Evolutionary conservation across 2,888 invertebrate species (phyloP).

Genomic region (Ommatoiulus sabulosus): DNA sequence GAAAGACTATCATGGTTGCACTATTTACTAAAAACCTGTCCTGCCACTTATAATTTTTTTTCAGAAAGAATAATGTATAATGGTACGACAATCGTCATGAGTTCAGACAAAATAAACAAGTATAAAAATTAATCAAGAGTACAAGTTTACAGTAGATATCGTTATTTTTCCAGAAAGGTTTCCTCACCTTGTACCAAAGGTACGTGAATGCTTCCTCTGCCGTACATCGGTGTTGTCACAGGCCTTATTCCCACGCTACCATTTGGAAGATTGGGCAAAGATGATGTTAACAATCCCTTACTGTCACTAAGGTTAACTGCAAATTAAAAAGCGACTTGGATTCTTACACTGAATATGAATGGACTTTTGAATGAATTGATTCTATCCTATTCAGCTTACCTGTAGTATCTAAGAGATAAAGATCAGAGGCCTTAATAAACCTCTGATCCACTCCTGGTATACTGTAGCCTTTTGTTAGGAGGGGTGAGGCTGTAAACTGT

Average conservation of each 20-base stretch:
- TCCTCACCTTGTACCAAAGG: constrained; percentile 57
- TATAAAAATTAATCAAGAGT: no score
- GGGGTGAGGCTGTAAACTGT: constrained; percentile 54
- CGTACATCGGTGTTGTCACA: constrained; percentile 57
- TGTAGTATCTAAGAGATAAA: constrained; percentile 59
- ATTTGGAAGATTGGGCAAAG: constrained; percentile 57
- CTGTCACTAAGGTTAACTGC: constrained; percentile 42
- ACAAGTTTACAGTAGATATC: background rate
- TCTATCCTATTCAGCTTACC: constrained; percentile 21
- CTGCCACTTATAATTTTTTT: no score
- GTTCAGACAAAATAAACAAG: no score
- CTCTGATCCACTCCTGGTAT: constrained; percentile 59
- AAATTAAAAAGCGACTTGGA: constrained; percentile 50
- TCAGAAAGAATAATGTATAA: no score
- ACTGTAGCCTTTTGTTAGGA: constrained; percentile 59
- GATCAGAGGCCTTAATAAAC: constrained; percentile 59
- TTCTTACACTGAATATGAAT: constrained; percentile 49
- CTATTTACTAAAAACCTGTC: background rate
- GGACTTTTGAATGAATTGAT: background rate
- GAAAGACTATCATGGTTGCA: background rate
- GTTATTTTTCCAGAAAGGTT: background rate
- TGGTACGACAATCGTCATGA: no score
- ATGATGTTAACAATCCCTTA: constrained; percentile 40
- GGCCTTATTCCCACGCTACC: constrained; percentile 57
- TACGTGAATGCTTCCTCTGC: constrained; percentile 57